Conservation (phyloP, 37 sponge, comb jelly and placozoan genomes). For the Dysidea cf. avara region DNA sequence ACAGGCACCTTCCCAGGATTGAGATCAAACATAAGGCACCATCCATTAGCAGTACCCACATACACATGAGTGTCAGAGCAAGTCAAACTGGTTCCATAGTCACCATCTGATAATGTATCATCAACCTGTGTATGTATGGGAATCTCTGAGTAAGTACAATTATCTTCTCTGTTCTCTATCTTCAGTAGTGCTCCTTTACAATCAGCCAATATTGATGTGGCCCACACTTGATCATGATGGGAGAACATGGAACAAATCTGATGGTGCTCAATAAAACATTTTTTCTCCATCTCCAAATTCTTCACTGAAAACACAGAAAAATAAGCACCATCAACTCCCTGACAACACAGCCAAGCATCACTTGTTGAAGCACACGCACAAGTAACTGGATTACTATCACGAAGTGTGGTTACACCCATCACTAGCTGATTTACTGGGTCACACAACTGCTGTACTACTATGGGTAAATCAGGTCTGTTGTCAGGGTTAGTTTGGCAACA, state of each 20-base stretch:
- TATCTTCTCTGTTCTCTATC: too few species aligned
- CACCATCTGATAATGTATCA: background rate
- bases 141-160: too few species aligned
- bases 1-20: background rate
- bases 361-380: constrained; percentile 1
- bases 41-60: constrained; percentile 73
- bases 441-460: constrained; percentile 33
- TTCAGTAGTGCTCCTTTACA: too few species aligned
- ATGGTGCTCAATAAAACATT: constrained; percentile 53
- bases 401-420: constrained; percentile 58
- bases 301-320: constrained; percentile 53
- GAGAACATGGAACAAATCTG: constrained; percentile 61
- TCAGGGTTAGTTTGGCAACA: constrained; percentile 77
- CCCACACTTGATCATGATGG: constrained; percentile 73
- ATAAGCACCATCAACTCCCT: constrained; percentile 58
- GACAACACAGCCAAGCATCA: constrained; percentile 73
- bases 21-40: constrained; percentile 51
- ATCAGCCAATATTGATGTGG: constrained; percentile 25
- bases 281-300: constrained; percentile 54
- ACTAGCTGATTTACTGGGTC: constrained; percentile 38
- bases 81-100: constrained; percentile 44
- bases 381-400: too few species aligned
- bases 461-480: constrained; percentile 41
- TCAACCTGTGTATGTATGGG: background rate
- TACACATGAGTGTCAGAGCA: constrained; percentile 36